Evolutionary conservation across 2,113 vertebrate genomes (phyloP).

Genomic region (Nyctibius bracteatus): DNA sequence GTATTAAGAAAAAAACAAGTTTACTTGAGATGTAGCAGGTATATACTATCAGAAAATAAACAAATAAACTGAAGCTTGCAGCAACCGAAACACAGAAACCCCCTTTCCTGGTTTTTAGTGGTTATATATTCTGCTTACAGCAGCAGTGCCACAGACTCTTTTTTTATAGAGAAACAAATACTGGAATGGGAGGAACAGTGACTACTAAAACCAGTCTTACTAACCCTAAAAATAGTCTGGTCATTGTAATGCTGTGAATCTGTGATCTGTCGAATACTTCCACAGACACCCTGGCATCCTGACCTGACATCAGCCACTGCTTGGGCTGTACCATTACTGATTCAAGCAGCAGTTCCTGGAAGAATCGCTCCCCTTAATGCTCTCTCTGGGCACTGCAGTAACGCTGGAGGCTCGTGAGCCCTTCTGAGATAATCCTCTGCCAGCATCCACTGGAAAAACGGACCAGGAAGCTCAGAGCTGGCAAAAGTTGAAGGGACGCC

Average conservation of each 20-base stretch:
- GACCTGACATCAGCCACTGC: background rate
- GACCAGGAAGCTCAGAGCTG: background rate
- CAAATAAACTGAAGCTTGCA: background rate
- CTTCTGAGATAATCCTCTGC: accelerated
- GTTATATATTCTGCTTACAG: background rate
- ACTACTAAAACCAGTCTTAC: background rate
- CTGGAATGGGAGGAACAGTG: background rate
- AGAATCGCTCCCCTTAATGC: accelerated
- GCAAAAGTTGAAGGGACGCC: background rate
- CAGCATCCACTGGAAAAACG: background rate
- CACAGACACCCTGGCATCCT: background rate
- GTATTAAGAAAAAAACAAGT: background rate
- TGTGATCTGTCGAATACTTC: background rate
- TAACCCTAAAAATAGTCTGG: background rate
- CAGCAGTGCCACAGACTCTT: background rate
- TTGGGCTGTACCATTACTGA: background rate
- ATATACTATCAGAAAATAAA: background rate
- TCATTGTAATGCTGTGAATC: background rate
- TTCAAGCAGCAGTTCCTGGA: background rate
- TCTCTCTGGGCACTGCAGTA: background rate
- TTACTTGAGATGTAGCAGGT: background rate
- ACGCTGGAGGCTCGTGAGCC: background rate
- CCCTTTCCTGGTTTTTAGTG: background rate
- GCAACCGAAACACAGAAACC: background rate
- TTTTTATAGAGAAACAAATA: background rate